Percentiles rank a stretch among this genome's conserved stretches.
These are phyloP conservation scores for Drosophila prosaltans DNA, from an alignment of 1,140 invertebrate genomes.

Conservation along the genomic window DNA sequence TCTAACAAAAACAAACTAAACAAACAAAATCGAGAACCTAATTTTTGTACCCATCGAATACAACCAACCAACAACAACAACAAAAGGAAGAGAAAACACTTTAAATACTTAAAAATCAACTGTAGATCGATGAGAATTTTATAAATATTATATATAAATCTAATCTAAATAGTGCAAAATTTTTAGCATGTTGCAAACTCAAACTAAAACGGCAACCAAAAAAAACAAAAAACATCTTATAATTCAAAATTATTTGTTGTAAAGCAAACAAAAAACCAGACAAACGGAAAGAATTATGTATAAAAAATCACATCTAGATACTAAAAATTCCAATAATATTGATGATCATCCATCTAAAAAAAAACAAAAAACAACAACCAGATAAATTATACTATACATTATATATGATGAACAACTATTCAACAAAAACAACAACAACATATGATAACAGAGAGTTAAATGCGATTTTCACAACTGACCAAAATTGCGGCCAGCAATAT, in stretches of 20 bases:
- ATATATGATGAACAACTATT: neutral
- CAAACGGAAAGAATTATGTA: conserved; percentile 40
- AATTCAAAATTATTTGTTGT: conserved; percentile 65
- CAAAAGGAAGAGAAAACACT: conserved; percentile 22
- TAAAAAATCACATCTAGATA: conserved; percentile 50
- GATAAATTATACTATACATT: conserved; percentile 25
- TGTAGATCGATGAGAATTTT: conserved; percentile 70
- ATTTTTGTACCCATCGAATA: conserved; percentile 79
- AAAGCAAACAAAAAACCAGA: conserved; percentile 44
- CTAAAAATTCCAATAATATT: conserved; percentile 76
- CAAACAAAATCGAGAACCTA: conserved; percentile 58
- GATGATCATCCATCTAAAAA: conserved; percentile 71
- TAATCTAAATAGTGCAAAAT: conserved; percentile 71
- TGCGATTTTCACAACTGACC: conserved; percentile 19
- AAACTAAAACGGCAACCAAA: conserved; percentile 58
- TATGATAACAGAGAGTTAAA: conserved; percentile 59
- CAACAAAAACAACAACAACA: conserved; percentile 22
- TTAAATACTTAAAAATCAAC: conserved; percentile 34
- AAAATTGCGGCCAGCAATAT: neutral
- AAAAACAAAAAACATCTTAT: conserved; percentile 35
- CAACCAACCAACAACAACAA: conserved; percentile 43
- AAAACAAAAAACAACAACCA: conserved; percentile 43
- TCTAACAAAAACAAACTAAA: conserved; percentile 42
- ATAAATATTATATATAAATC: conserved; percentile 60
- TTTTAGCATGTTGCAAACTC: conserved; percentile 63